Evolutionary conservation across 2,797 vertebrate species (phyloP).

Genomic region (Trichosurus vulpecula): DNA sequence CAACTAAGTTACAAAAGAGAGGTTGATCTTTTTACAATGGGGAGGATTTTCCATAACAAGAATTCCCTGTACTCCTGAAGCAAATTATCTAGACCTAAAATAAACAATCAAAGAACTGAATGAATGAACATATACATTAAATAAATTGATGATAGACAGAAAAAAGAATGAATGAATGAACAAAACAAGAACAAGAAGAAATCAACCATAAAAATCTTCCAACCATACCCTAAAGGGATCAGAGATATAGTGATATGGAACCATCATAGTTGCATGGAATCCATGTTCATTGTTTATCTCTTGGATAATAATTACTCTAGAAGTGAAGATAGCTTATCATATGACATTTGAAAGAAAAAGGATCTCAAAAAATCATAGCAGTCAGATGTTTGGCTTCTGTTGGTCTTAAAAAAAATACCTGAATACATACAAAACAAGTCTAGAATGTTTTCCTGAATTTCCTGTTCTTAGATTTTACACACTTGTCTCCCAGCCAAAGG

Average conservation of each 20-base stretch:
- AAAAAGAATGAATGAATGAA: not conserved
- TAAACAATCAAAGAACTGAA: not conserved
- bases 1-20: not conserved
- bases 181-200: not conserved
- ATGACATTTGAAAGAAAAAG: not conserved
- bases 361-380: not conserved
- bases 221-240: not conserved
- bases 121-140: not conserved
- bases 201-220: not conserved
- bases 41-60: not conserved
- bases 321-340: not conserved
- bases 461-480: not conserved
- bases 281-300: not conserved
- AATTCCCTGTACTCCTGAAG: not conserved
- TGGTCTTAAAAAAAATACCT: not conserved
- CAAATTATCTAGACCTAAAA: not conserved
- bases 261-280: not conserved
- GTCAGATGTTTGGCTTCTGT: not conserved
- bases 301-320: not conserved
- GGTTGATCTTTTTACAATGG: not conserved
- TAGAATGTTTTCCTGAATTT: not conserved
- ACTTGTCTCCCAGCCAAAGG: constrained; percentile 34
- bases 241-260: not conserved
- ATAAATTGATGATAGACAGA: not conserved
- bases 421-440: not conserved